Base-by-base conservation (phyloP, 2,113 vertebrate genomes). In the Emydura subglobosa region DNA sequence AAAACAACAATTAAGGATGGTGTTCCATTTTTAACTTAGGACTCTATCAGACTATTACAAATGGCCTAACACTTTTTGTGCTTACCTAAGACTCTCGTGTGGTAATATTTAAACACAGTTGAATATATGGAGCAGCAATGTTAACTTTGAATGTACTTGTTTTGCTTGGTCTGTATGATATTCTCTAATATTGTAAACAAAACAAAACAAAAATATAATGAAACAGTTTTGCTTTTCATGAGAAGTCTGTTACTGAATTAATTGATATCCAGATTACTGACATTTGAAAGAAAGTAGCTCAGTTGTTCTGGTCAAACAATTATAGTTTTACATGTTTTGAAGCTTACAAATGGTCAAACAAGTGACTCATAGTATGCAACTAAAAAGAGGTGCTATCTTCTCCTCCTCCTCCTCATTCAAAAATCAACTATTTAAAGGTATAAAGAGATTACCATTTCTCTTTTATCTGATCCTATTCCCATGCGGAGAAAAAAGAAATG, bases 401-500 rank as follows among this genome's bases (percentile, higher is more conserved):
- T 47, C 22, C 42, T 76, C 42, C 42, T 76, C 22, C 42, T 76
- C 22, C 42, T 74, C 10, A 10, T 39, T 44, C 74, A 44, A 24
- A 68, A 42, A 74, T 39, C 49, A 87, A 53, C 25, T 61, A 55
- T 89, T 86, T 89, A 84, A 76, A 5, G 7, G 7, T 65, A 93
- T 31, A 44, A 87, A 79, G 0, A 3, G 10, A 0, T 4, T 65
- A 91, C 17, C 3, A 59, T 6, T 27, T 78, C 51, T 79, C 74
- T 42, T 65, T 39, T 22, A 54, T 4, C 6, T 74, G 6, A 2
- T 24, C 55, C 44, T 92, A 44, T 16, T 54, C 82, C 29, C 49
- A 91, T 5, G 0, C 84, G 6, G 57, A 89, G 86, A 24, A 76
- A 51, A 72, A 8, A 57, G 47, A 89, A 97, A 81, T 83, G n/a